Conservation (phyloP, 2,113 vertebrate species). For the Vulpes ferrilata region DNA sequence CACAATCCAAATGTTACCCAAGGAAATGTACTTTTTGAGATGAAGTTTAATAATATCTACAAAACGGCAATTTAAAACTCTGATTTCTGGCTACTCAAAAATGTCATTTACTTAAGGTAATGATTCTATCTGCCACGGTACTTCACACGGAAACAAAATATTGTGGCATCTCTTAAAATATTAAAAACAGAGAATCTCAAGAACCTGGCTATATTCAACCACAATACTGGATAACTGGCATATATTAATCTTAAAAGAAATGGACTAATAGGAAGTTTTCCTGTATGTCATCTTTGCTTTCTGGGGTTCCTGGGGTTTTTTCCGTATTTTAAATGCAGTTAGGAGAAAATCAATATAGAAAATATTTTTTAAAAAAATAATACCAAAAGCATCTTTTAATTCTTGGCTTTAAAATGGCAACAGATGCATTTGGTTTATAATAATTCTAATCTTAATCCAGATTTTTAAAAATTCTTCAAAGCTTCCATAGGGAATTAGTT, state of each 20-base stretch:
- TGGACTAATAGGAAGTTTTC: not conserved
- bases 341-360: constrained; percentile 42
- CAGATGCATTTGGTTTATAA: not conserved
- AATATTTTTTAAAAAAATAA: constrained; percentile 53
- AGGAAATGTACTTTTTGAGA: not conserved
- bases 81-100: constrained; percentile 50
- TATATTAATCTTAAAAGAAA: constrained; percentile 47
- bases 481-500: constrained; percentile 39
- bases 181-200: constrained; percentile 20
- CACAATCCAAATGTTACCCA: not conserved
- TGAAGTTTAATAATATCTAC: constrained; percentile 24
- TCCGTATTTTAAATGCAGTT: constrained; percentile 20
- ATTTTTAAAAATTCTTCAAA: constrained; percentile 35
- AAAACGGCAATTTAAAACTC: constrained; percentile 43
- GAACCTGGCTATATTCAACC: constrained; percentile 13
- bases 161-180: not conserved
- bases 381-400: constrained; percentile 42
- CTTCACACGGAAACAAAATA: constrained; percentile 6
- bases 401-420: constrained; percentile 48
- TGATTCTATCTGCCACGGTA: not conserved
- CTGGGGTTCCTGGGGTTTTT: not conserved
- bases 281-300: constrained; percentile 2
- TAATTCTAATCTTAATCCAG: constrained; percentile 15
- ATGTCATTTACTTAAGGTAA: not conserved
- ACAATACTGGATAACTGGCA: not conserved